Percentiles rank a stretch among this genome's conserved stretches.
These are phyloP conservation scores for Zonitis immaculata DNA, from an alignment of 2,888 invertebrate genomes.

Conservation along the genomic window DNA sequence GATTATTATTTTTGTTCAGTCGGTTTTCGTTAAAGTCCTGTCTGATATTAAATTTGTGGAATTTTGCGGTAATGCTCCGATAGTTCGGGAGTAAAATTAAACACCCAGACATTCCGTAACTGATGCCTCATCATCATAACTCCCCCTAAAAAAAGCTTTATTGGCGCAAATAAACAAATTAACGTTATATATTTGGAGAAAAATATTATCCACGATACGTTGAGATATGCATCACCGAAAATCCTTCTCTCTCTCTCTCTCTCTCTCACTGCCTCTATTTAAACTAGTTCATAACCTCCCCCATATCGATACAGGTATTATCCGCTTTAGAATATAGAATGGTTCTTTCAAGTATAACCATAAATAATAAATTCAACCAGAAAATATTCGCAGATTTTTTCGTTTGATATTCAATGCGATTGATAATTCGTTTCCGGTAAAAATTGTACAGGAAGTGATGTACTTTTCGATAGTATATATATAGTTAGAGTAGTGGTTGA, in stretches of 20 bases:
- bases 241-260: too few species aligned
- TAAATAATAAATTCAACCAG: too few species aligned
- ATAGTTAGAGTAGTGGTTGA: too few species aligned
- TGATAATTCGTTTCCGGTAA: background rate
- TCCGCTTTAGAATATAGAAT: background rate
- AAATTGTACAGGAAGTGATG: background rate
- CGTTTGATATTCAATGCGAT: background rate
- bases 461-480: background rate
- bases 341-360: too few species aligned
- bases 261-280: too few species aligned
- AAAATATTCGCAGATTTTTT: too few species aligned
- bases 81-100: too few species aligned
- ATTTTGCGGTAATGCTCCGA: slow-evolving; percentile 49
- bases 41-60: slow-evolving; percentile 58
- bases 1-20: too few species aligned
- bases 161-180: background rate
- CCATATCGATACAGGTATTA: background rate
- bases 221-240: slow-evolving; percentile 14
- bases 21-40: slow-evolving; percentile 34
- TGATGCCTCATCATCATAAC: slow-evolving; percentile 18
- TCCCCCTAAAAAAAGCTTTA: background rate
- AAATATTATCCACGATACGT: too few species aligned
- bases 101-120: slow-evolving; percentile 29
- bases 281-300: background rate
- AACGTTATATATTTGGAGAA: too few species aligned